Base-by-base conservation (phyloP, 2,797 vertebrate genomes). In the Danio choprae region DNA sequence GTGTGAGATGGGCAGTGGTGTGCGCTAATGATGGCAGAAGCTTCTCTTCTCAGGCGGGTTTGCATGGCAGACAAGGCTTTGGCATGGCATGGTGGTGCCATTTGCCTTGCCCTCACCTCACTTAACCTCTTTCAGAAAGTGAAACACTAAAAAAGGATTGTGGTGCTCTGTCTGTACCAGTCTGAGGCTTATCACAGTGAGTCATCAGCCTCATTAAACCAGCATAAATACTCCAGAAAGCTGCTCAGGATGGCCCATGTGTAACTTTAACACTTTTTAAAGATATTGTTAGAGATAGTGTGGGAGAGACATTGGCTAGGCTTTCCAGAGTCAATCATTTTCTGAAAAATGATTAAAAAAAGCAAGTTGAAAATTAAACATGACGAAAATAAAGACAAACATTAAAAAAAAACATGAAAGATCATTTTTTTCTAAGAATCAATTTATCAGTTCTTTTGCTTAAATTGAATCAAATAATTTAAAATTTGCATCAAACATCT, bases 31-130 rank as follows among this genome's bases (percentile, higher is more conserved):
- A 83, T 71, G 78, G 74, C 74, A 83, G 22, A 58, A 79, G 74
- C 18, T 29, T 41, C 75, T 81, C 51, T 68, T 79, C 10, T 62
- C 38, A 60, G 59, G 53, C 22, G 60, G 60, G 72, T 51, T 83
- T 71, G 60, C 55, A 44, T 4, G 29, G 44, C 43, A 13, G 12
- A 12, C 40, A 50, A 79, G 77, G 58, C 64, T 83, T 81, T 82
- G 81, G 84, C 56, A 51, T 12, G 11, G 41, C 44, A 48, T 11
- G 8, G 36, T 12, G 10, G 56, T 72, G 70, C 74, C 43, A 58
- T 81, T 85, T 74, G 50, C 71, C 18, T 20, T 67, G 36, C 71
- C 38, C 56, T 81, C 53, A 81, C 75, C 81, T 85, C 67, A 79
- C 18, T 76, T 81, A 68, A 83, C 81, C 79, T 83, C 75, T 75